These are phyloP conservation scores for Patagioenas fasciata DNA, from an alignment of 2,113 vertebrate genomes.

Conservation along the genomic window DNA sequence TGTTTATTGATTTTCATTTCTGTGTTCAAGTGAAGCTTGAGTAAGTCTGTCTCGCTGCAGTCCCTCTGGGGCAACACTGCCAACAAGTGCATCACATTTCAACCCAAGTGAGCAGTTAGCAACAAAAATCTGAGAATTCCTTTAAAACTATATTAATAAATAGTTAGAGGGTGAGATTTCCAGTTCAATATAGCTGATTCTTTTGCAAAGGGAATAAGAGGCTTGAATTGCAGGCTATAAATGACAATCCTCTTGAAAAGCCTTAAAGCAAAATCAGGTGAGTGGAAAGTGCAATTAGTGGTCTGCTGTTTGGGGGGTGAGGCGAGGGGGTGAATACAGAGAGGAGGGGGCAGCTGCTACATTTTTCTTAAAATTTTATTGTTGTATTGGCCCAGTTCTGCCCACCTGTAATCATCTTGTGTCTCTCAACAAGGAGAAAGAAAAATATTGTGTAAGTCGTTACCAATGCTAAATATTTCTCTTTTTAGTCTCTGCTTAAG, in stretches of 20 bases:
- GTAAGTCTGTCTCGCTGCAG: conserved; percentile 88
- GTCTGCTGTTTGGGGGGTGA: not conserved
- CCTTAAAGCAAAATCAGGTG: conserved; percentile 15
- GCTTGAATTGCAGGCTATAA: conserved; percentile 24
- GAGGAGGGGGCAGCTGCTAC: not conserved
- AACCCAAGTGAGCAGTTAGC: conserved; percentile 68
- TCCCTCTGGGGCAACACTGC: conserved; percentile 79
- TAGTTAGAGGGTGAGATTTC: conserved; percentile 66
- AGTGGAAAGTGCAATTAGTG: not conserved
- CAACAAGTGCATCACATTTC: conserved; percentile 77
- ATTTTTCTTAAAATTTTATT: not conserved
- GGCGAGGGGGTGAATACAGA: not conserved
- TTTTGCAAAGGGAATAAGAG: conserved; percentile 53
- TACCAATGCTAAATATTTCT: not conserved
- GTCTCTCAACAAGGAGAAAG: not conserved
- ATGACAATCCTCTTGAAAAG: conserved; percentile 16
- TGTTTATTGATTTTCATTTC: conserved; percentile 99
- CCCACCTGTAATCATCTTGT: not conserved
- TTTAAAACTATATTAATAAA: conserved; percentile 79
- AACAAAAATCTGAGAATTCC: conserved; percentile 75
- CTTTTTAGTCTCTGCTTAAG: not conserved
- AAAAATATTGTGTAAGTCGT: not conserved
- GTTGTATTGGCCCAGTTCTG: not conserved
- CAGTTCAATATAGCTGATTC: conserved; percentile 66
- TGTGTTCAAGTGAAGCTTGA: conserved; percentile 92